Evolutionary conservation across 1,140 invertebrate species (phyloP).

Genomic region (Mylabris phalerata): DNA sequence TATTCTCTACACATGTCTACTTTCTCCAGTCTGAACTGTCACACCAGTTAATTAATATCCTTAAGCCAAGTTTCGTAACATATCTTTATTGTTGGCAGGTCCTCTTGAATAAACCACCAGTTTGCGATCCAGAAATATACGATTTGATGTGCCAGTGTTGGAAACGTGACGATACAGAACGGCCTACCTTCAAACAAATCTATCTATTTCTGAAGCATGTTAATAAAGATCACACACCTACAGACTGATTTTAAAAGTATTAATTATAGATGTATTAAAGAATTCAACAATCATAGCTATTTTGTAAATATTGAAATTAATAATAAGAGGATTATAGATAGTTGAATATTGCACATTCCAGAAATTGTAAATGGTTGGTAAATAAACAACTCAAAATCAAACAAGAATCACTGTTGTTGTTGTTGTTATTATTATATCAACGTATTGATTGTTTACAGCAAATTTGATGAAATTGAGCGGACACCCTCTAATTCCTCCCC

Average conservation of each 20-base stretch:
- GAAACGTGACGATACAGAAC: slow-evolving; percentile 55
- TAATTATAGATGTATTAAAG: not conserved
- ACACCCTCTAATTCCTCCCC: not conserved
- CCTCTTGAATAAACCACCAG: slow-evolving; percentile 58
- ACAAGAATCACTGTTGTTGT: too few species aligned
- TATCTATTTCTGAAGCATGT: slow-evolving; percentile 63
- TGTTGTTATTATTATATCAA: too few species aligned
- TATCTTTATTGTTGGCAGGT: slow-evolving; percentile 43
- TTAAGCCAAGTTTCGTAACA: slow-evolving; percentile 9
- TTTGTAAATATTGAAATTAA: slow-evolving; percentile 1
- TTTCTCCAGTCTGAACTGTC: not conserved
- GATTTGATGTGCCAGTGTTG: slow-evolving; percentile 75
- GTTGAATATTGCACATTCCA: not conserved
- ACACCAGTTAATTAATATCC: not conserved
- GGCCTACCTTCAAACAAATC: slow-evolving; percentile 72
- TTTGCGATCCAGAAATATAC: slow-evolving; percentile 71
- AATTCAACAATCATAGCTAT: slow-evolving; percentile 5
- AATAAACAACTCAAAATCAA: too few species aligned
- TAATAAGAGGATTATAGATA: not conserved
- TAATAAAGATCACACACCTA: slow-evolving; percentile 47
- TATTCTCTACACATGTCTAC: not conserved
- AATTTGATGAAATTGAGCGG: not conserved
- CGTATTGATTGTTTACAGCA: not conserved
- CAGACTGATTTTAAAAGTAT: slow-evolving; percentile 32
- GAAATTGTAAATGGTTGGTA: too few species aligned